Conservation (phyloP, 2,888 invertebrate genomes). For the Unio pictorum region DNA sequence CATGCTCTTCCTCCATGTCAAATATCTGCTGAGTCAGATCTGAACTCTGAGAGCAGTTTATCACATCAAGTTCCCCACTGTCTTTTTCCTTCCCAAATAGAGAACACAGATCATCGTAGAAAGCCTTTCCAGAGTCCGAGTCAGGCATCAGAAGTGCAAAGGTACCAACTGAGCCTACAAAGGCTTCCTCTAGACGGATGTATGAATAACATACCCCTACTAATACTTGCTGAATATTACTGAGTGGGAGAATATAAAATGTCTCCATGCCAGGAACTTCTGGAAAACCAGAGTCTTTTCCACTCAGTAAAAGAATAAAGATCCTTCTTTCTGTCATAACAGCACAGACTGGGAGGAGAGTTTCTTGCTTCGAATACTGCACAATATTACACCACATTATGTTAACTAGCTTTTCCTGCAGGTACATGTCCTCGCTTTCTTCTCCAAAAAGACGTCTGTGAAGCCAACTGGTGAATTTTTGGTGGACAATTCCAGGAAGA, state of each 20-base stretch:
- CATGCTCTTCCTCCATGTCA: slow-evolving; percentile 45
- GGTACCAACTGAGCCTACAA: slow-evolving; percentile 62
- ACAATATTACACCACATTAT: slow-evolving; percentile 65
- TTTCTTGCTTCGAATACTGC: slow-evolving; percentile 48
- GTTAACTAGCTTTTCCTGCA: slow-evolving; percentile 44
- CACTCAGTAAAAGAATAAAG: slow-evolving; percentile 52
- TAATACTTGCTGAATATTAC: slow-evolving; percentile 65
- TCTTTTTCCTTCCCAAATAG: slow-evolving; percentile 20
- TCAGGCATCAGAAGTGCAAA: slow-evolving; percentile 60
- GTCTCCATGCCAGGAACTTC: slow-evolving; percentile 61
- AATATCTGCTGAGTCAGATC: slow-evolving; percentile 52
- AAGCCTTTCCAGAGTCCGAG: slow-evolving; percentile 51
- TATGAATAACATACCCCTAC: slow-evolving; percentile 61
- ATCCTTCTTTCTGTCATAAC: slow-evolving; percentile 55
- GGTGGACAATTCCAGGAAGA: slow-evolving; percentile 38
- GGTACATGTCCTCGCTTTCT: slow-evolving; percentile 7
- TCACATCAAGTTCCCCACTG: slow-evolving; percentile 35
- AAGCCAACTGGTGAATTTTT: slow-evolving; percentile 48
- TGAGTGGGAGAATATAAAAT: slow-evolving; percentile 60
- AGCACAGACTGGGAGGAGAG: slow-evolving; percentile 57
- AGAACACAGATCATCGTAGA: slow-evolving; percentile 51
- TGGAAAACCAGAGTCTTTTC: slow-evolving; percentile 39
- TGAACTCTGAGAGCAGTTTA: slow-evolving; percentile 47
- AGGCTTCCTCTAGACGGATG: slow-evolving; percentile 65
- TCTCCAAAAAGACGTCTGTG: slow-evolving; percentile 47